Evolutionary conservation across 2,888 invertebrate genomes (phyloP), one percentile per base, ranked within the genome.

Genomic region (Homarus gammarus): DNA sequence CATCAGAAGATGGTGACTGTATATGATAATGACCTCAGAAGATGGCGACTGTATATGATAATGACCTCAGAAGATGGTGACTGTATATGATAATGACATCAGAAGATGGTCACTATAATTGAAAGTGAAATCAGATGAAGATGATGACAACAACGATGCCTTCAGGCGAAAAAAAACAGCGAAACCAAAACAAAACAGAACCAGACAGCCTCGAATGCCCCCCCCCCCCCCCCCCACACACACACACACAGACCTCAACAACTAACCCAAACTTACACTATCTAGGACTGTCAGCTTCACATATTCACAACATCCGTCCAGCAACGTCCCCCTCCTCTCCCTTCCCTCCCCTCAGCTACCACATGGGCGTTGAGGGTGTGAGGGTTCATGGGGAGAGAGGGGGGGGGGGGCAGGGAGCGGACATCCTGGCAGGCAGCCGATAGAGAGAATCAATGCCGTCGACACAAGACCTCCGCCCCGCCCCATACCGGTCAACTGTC

Each of bases 391-490:
- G 78, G 78, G 33, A 51, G 31, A 56, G 78, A 78, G 31, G 79
- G 33, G n/a, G 73, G 73, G 40, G n/a, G 27, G 49, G 78, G 33
- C 18, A n/a, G 82, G n/a, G 15, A 68, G 49, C 82, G 82, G 82
- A 82, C 82, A 82, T 82, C 82, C 82, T 82, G 82, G 82, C 82
- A n/a, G 82, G 82, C 82, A n/a, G 82, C 82, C 82, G 82, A 82
- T 82, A 82, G 68, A 82, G 33, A 56, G 82, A 82, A 82, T 82
- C 82, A 82, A 82, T 82, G 82, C 40, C 33, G 8, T 31, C 31
- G 27, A 33, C n/a, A 51, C 44, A 68, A 40, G 40, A 27, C 40
- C 82, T 8, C 3, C 36, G 64, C 68, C 64, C 64, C 12, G 18
- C 40, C 82, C 82, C 64, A 22, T 51, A 40, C n/a, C 44, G 82